Evolutionary conservation across 2,797 vertebrate genomes (phyloP), one percentile per base, ranked within the genome.

Genomic region (Picus viridis): DNA sequence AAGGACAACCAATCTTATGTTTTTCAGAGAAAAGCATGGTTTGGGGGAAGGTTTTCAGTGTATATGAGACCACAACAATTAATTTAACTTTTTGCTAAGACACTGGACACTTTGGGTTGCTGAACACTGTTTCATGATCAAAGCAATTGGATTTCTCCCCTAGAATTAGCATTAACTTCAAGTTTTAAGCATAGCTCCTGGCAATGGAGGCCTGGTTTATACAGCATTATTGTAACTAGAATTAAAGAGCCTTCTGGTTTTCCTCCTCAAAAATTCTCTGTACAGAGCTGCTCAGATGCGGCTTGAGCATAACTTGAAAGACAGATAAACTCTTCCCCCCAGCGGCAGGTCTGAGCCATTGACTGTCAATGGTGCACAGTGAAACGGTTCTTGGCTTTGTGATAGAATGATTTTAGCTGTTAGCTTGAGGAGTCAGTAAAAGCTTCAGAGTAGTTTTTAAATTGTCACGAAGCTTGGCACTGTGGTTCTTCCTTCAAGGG

Each of bases 301-400:
- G 69, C 14, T 0, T 8, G 23, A 6, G 7, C 0, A 2, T 8
- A 8, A 17, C 8, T 13, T 13, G 56, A 74, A n/a, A 51, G 34
- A 61, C 47, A 20, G 94, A n/a, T 3, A 65, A 65, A 78, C 14
- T 32, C 6, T 83, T 56, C 91, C 77, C 95, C 32, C 94, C 87
- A 69, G 93, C 1, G 94, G 88, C 11, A 1, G 10, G 5, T 4
- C 8, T 49, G 1, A 27, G 79, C 13, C 62, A 56, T 16, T 64
- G 70, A 16, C 77, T 18, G 43, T 6, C 24, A 11, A 16, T 2
- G 6, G 16, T 14, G 5, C 12, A 17, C 6, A 19, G 23, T 7
- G 26, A 29, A 65, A 32, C 20, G 39, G 24, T 30, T 57, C 4
- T 16, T 6, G 12, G 23, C 3, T 45, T 64, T 56, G 39, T 8